These are phyloP conservation scores for Gephyroberyx darwinii DNA, from an alignment of 2,797 vertebrate genomes.

Conservation along the genomic window DNA sequence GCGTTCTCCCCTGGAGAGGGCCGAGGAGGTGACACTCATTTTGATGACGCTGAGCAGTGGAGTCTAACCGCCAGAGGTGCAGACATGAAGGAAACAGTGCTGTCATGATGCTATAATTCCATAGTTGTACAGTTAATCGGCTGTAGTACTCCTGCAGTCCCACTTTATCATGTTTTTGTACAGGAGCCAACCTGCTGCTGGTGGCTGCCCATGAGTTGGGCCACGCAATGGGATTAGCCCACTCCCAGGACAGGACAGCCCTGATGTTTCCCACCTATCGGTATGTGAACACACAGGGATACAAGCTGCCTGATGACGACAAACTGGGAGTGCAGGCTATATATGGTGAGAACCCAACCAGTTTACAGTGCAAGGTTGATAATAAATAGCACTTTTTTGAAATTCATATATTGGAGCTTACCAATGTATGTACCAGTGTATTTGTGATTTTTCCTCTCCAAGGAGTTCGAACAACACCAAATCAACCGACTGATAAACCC, in stretches of 20 bases:
- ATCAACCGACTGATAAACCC: background rate
- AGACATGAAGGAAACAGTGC: background rate
- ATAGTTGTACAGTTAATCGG: background rate
- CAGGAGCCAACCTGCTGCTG: conserved; percentile 71
- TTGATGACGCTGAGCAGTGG: conserved; percentile 88
- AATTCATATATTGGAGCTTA: background rate
- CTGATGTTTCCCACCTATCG: conserved; percentile 74
- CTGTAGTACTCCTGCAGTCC: background rate
- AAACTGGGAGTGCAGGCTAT: conserved; percentile 66
- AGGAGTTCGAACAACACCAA: conserved; percentile 47
- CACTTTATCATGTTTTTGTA: background rate
- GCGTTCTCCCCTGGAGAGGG: conserved; percentile 81
- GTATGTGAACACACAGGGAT: conserved; percentile 59
- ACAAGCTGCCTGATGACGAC: conserved; percentile 65
- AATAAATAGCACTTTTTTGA: background rate
- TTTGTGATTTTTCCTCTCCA: background rate
- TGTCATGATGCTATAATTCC: background rate
- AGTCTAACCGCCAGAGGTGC: conserved; percentile 61
- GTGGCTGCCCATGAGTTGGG: conserved; percentile 80
- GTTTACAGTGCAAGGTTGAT: background rate
- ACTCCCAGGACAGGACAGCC: conserved; percentile 63
- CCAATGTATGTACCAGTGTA: background rate
- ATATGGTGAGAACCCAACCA: conserved; percentile 59
- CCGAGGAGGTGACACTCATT: conserved; percentile 87
- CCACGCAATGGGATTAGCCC: conserved; percentile 74